Base-by-base conservation (phyloP, 2,888 invertebrate species). In the Heliconius cydno region DNA sequence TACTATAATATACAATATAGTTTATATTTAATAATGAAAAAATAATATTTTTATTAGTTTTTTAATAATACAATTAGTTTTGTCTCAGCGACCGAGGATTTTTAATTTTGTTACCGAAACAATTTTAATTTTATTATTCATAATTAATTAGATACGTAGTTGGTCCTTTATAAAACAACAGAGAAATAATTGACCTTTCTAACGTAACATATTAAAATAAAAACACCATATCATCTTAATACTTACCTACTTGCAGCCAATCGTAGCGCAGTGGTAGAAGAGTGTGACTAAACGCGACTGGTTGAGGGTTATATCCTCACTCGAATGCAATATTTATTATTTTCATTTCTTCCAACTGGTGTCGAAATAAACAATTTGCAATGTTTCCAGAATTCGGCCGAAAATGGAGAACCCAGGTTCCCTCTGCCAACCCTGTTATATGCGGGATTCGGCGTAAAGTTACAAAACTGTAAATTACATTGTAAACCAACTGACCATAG, bases 401-500 rank as follows among this genome's bases (percentile, higher is more conserved):
- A 34, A 34, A 34, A 34, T 34, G 34, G 34, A 1, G 7, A 34
- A 34, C 34, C 7, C 34, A 7, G 34, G 34, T 34, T 34, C 4
- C 34, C 34, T 34, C 34, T 34, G 34, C 34, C 34, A 1, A 34
- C 34, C 7, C 34, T 34, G 7, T 34, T 34, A 34, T 34, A 7
- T 34, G 34, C 34, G 34, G 34, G 34, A 34, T 34, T 34, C 34
- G 1, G 34, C 34, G 46, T 46, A 46, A 46, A 46, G 0, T n/a
- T 12, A 65, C 13, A 9, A 75, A 46, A 22, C 22, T 46, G 28
- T 28, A 30, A 52, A 28, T 70, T 52, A 57, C 60, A 77, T 77
- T 30, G 65, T 66, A 76, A 80, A 79, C 67, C 25, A 38, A 73
- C 78, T 80, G 41, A 73, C 34, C 73, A 76, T 34, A 57, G 60